phyloP scores from a whole-genome alignment of 2,888 invertebrate genomes.

The Himalopsyche japonica region DNA sequence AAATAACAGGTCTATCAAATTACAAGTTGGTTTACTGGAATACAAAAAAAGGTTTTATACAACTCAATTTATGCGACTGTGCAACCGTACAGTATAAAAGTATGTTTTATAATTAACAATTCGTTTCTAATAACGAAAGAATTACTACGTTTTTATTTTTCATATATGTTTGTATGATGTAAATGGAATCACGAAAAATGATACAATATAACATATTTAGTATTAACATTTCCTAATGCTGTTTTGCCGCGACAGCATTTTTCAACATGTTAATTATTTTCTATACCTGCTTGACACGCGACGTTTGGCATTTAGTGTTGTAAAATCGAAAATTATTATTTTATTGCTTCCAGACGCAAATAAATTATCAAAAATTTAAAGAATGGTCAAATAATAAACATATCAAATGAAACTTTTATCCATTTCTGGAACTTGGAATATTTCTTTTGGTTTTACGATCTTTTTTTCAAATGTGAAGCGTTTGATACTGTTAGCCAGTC shows the following conservation, averaged over 20 bases:
- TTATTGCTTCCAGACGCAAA: not conserved
- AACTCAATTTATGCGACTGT: not conserved
- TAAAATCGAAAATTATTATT: not conserved
- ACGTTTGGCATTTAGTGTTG: not conserved
- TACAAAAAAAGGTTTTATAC: no score
- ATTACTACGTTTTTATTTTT: not conserved
- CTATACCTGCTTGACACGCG: slow-evolving; percentile 15
- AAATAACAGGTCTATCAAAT: no score
- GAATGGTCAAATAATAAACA: not conserved
- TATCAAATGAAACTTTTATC: no score
- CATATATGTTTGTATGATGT: not conserved
- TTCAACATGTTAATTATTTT: slow-evolving; percentile 38
- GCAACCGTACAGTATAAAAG: no score
- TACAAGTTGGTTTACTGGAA: no score
- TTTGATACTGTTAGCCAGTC: no score
- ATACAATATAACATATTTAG: slow-evolving; percentile 32
- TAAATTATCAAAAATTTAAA: not conserved
- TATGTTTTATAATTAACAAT: no score
- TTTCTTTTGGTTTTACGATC: no score
- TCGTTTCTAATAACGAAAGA: no score
- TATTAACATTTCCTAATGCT: slow-evolving; percentile 37
- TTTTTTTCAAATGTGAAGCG: no score
- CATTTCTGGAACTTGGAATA: no score
- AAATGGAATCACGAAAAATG: slow-evolving; percentile 14
- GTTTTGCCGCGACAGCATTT: slow-evolving; percentile 22